phyloP scores from a whole-genome alignment of 2,888 invertebrate genomes.

The Smittia aterrima region DNA sequence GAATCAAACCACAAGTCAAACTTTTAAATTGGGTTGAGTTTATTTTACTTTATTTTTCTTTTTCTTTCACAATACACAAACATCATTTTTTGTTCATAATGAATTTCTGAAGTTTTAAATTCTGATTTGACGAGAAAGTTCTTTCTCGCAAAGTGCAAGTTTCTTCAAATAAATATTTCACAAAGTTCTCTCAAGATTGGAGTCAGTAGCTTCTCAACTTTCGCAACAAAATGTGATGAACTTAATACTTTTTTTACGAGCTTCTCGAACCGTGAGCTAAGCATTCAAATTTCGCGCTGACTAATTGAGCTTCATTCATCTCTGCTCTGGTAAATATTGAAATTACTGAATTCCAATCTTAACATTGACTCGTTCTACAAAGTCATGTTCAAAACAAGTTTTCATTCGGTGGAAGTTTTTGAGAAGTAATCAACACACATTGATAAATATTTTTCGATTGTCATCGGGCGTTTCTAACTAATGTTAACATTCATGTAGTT shows the following conservation, averaged over 20 bases:
- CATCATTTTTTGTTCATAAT: background rate
- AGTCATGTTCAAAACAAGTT: too few relatives aligned
- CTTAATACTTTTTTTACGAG: too few relatives aligned
- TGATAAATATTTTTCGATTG: conserved; percentile 29
- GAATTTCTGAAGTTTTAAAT: background rate
- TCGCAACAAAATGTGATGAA: background rate
- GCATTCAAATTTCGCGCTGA: too few relatives aligned
- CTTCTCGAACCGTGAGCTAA: too few relatives aligned
- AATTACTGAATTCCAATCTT: background rate
- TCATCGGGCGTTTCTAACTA: conserved; percentile 41
- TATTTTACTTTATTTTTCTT: background rate
- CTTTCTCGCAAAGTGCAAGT: background rate
- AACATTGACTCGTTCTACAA: background rate
- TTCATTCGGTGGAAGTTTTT: background rate
- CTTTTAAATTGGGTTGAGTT: background rate
- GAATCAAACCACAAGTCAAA: background rate
- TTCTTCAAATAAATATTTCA: background rate
- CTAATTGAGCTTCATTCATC: too few relatives aligned
- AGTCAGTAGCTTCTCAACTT: background rate
- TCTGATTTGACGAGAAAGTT: background rate
- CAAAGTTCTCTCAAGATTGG: background rate
- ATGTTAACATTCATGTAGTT: conserved; percentile 30
- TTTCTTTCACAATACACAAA: background rate
- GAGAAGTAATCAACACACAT: background rate
- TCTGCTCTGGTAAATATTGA: too few relatives aligned